Percentiles rank a stretch among this genome's conserved stretches.
These are phyloP conservation scores for Camelus dromedarius DNA, from an alignment of 2,113 vertebrate genomes.

Conservation along the genomic window DNA sequence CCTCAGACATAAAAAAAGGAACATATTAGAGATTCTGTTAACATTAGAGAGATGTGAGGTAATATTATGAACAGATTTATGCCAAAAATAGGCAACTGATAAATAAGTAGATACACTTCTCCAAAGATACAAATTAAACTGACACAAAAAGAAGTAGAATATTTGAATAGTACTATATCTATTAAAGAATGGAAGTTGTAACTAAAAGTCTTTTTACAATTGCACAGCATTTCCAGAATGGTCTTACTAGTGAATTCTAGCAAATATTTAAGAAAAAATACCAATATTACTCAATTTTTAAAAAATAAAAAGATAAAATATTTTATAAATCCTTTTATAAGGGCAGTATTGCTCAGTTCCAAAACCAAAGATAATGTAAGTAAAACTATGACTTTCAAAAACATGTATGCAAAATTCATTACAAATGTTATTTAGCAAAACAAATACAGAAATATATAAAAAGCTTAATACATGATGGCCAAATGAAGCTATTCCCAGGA, in stretches of 20 bases:
- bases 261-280: neutral
- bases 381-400: neutral
- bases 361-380: neutral
- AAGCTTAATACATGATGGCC: neutral
- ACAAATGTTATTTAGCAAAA: neutral
- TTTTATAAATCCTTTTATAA: neutral
- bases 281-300: neutral
- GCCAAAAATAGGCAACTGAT: neutral
- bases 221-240: neutral
- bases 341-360: neutral
- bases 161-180: neutral
- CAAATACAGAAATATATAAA: neutral
- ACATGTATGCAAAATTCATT: neutral
- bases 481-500: neutral
- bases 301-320: neutral
- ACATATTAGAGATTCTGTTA: neutral
- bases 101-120: neutral
- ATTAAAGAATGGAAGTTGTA: neutral
- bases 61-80: neutral
- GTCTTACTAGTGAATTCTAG: neutral
- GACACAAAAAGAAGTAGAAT: neutral
- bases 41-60: neutral
- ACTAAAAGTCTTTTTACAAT: neutral
- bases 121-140: neutral
- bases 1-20: neutral